Evolutionary conservation across 2,888 invertebrate genomes (phyloP), one percentile per base, ranked within the genome.

Genomic region (Drosophila pullipes): DNA sequence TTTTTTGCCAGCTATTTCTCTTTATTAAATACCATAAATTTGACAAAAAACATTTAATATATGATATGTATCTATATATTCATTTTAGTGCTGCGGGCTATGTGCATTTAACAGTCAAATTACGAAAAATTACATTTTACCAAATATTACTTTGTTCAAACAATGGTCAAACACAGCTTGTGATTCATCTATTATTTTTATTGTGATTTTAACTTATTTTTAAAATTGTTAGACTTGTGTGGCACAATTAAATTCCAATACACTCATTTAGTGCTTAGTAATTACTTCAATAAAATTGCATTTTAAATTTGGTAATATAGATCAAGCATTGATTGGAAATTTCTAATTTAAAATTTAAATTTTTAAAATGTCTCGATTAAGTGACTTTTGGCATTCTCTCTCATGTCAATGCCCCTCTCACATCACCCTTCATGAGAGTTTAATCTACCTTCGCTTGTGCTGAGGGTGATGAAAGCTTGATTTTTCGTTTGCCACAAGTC

Each of bases 1-100:
- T 72, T 72, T 49, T 67, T 62, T 62, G 68, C 60, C 55, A 54
- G 13, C 35, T 35, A 37, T 30, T 57, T 50, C 9, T 1, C 3
- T 11, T 28, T 55, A 39, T 47, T 25, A 67, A 67, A 31, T 49
- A n/a, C 22, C 10, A 67, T 16, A 3, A 22, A 35, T 28, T 28
- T 69, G 35, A 33, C 44, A 53, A 53, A 37, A 25, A 58, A 22
- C 22, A 60, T 22, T 1, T 54, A 2, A 54, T 35, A 54, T 22
- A 9, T 5, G 22, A 33, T 22, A 0, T 1, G 16, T 9, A 22
- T 22, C 4, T 54, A 2, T 22, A 53, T 22, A 53, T 22, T 13
- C 13, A 28, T 2, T 4, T 28, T 4, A n/a, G 11, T 52, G 18
- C 5, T 53, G 13, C n/a, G 10, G 5, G 5, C 54, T 25, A 1